Evolutionary conservation across 2,797 vertebrate species (phyloP).

Genomic region (Gouania willdenowi): DNA sequence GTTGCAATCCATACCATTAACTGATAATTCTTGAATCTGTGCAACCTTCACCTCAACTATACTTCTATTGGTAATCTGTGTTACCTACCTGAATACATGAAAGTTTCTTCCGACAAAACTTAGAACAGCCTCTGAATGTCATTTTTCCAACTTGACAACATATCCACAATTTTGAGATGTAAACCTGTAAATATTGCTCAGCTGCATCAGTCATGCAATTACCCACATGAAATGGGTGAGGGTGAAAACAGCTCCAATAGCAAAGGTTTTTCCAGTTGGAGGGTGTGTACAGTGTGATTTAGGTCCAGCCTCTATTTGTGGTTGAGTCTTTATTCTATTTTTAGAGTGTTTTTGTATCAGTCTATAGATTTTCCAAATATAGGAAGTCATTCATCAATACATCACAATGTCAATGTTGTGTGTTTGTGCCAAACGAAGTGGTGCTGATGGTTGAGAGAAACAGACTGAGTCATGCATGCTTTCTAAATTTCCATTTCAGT

Average conservation of each 20-base stretch:
- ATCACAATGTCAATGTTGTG: constrained; percentile 21
- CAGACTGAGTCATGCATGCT: background rate
- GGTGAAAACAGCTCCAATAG: no score
- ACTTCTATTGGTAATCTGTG: background rate
- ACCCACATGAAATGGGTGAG: constrained; percentile 5
- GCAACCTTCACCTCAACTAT: background rate
- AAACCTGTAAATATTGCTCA: constrained; percentile 6
- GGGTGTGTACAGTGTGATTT: constrained; percentile 19
- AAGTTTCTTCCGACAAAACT: background rate
- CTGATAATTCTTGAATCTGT: constrained; percentile 22
- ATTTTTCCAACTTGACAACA: background rate
- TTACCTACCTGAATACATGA: background rate
- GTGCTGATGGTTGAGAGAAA: background rate
- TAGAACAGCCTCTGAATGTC: background rate
- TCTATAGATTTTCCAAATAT: constrained; percentile 45
- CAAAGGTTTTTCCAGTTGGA: no score
- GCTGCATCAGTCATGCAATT: constrained; percentile 7
- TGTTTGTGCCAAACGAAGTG: constrained; percentile 3
- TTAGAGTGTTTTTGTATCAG: constrained; percentile 5
- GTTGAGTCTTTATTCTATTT: constrained; percentile 34
- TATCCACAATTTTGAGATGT: constrained; percentile 4
- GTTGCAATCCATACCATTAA: constrained; percentile 36
- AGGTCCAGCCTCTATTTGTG: constrained; percentile 3
- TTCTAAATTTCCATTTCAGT: constrained; percentile 15
- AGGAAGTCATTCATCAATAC: constrained; percentile 28